Percentiles rank a stretch among this genome's conserved stretches.
phyloP scores from a whole-genome alignment of 2,888 invertebrate species.

The Parnassius apollo region DNA sequence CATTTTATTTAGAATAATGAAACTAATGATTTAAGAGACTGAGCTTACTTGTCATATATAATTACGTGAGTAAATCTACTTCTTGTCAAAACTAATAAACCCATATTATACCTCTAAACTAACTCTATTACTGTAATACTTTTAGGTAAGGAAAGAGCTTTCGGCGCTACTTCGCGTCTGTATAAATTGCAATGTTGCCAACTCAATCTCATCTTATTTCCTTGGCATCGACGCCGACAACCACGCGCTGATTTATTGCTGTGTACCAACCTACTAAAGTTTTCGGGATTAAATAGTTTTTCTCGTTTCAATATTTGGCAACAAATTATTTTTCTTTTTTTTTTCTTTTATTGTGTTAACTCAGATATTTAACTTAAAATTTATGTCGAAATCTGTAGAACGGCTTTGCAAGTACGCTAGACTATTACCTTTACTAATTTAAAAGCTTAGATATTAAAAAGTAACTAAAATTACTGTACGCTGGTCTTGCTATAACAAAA shows the following conservation, averaged over 20 bases:
- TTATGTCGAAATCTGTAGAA: background rate
- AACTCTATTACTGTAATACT: conserved; percentile 18
- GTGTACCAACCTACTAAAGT: conserved; percentile 75
- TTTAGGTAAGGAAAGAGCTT: conserved; percentile 21
- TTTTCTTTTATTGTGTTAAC: conserved; percentile 16
- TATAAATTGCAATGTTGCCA: conserved; percentile 64
- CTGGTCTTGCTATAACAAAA: background rate
- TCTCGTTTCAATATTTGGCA: conserved; percentile 66
- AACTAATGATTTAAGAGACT: too few species aligned
- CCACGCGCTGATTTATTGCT: conserved; percentile 62
- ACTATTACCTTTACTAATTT: too few species aligned
- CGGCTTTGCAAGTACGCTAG: background rate
- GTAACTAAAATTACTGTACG: too few species aligned
- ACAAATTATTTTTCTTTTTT: conserved; percentile 41
- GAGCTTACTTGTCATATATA: too few species aligned
- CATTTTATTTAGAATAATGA: too few species aligned
- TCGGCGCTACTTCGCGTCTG: conserved; percentile 33
- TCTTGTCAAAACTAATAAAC: background rate
- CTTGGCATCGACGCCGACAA: conserved; percentile 75
- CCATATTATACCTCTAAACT: background rate
- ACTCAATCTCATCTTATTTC: conserved; percentile 77
- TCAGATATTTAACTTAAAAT: background rate
- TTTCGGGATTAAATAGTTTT: conserved; percentile 74
- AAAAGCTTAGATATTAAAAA: too few species aligned
- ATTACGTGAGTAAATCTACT: too few species aligned